Evolutionary conservation across 1,140 invertebrate species (phyloP).

Genomic region (Camponotus floridanus): DNA sequence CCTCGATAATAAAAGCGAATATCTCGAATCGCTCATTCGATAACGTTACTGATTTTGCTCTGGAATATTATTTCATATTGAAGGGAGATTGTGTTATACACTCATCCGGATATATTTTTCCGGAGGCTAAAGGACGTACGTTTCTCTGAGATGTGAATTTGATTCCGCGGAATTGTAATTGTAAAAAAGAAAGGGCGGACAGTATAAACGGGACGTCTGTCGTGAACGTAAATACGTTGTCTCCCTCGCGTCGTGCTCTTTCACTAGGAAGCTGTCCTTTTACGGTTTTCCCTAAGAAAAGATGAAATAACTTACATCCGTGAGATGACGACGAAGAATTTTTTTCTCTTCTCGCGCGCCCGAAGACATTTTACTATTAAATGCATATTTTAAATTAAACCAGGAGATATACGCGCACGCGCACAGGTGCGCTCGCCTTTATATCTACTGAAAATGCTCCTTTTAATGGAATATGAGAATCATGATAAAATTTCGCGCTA

Average conservation of each 20-base stretch:
- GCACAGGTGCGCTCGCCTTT: constrained; percentile 26
- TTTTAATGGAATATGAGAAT: constrained; percentile 59
- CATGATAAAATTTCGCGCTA: constrained; percentile 37
- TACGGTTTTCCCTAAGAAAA: constrained; percentile 30
- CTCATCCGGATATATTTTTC: constrained; percentile 18
- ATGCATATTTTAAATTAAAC: constrained; percentile 63
- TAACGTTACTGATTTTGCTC: not conserved
- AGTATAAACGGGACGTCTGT: not conserved
- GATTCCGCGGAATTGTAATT: constrained; percentile 48
- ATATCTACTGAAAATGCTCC: constrained; percentile 29
- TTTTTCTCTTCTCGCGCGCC: constrained; percentile 39
- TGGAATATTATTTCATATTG: constrained; percentile 52
- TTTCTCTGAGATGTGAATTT: constrained; percentile 35
- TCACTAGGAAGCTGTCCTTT: constrained; percentile 52
- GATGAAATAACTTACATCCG: constrained; percentile 56
- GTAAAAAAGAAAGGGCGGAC: constrained; percentile 9
- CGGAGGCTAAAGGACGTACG: not conserved
- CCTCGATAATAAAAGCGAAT: constrained; percentile 53
- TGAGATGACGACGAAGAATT: not conserved
- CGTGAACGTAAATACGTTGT: constrained; percentile 50
- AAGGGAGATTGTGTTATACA: not conserved
- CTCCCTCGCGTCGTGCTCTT: constrained; percentile 35
- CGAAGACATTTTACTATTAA: constrained; percentile 52
- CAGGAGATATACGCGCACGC: constrained; percentile 6
- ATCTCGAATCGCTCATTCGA: constrained; percentile 48